Evolutionary conservation across 1,140 invertebrate species (phyloP), one percentile per base, ranked within the genome.

Genomic region (Gryon sp.): DNA sequence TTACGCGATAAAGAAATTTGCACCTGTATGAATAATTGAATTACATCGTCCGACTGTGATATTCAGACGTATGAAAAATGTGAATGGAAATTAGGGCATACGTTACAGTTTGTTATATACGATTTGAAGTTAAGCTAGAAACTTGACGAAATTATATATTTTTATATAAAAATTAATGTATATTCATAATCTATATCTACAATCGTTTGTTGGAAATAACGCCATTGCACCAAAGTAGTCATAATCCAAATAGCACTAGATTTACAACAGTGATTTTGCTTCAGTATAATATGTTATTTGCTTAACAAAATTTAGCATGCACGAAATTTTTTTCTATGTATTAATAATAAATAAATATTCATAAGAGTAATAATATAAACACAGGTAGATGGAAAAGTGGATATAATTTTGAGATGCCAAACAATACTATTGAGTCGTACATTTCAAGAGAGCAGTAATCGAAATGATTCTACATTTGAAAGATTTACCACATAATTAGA

Each of bases 401-500:
- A n/a, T n/a, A n/a, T n/a, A 26, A 19, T 70, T 60, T 60, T 14
- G 15, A 69, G 65, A n/a, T 59, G 41, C 24, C 11, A 52, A 69
- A 41, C 46, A 53, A 60, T 72, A 53, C 53, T 72, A 62, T 46
- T 41, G 15, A 11, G 14, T 24, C 28, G 36, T 45, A 8, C 26
- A 3, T 20, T 43, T 40, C 2, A 32, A 57, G 40, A 43, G 24
- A 12, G 55, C 55, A 55, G 55, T 53, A 53, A 62, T 28, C 28
- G 66, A 60, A 53, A 34, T 20, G 40, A 0, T 36, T 53, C 22
- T 2, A 53, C 45, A 62, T 72, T 30, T 34, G 7, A 9, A 46
- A 52, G 55, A 62, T 72, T 72, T 26, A 30, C 20, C 55, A 72
- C 66, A 53, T 70, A 48, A n/a, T n/a, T n/a, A n/a, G n/a, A n/a